phyloP scores from a whole-genome alignment of 1,140 invertebrate genomes.

The Philotrypesis tridentata region DNA sequence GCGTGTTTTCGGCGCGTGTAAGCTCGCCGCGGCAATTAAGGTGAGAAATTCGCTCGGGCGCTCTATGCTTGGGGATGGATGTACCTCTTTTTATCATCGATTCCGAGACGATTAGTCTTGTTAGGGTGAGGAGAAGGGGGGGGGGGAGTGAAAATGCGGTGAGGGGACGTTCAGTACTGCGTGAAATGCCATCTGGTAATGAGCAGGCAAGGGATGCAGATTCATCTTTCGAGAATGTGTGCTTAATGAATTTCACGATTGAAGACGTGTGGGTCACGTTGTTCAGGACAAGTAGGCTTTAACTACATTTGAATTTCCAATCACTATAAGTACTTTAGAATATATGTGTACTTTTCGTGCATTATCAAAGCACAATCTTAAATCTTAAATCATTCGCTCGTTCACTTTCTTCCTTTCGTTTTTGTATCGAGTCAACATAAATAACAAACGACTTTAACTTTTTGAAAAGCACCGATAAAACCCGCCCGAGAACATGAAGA shows the following conservation, averaged over 20 bases:
- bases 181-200: neutral
- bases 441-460: neutral
- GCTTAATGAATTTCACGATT: neutral
- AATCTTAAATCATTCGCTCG: too few species aligned
- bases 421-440: too few species aligned
- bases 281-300: too few species aligned
- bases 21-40: slow-evolving; percentile 29
- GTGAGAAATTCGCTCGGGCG: slow-evolving; percentile 37
- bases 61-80: neutral
- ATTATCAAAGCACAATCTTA: too few species aligned
- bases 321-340: too few species aligned
- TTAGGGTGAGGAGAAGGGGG: neutral
- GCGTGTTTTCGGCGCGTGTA: neutral
- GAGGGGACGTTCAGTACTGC: neutral
- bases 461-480: neutral
- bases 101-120: slow-evolving; percentile 3
- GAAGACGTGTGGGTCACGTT: too few species aligned
- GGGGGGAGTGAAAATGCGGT: neutral
- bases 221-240: neutral
- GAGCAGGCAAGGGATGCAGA: neutral
- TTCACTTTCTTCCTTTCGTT: too few species aligned
- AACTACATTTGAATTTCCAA: too few species aligned
- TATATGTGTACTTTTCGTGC: too few species aligned
- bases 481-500: neutral
- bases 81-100: slow-evolving; percentile 6